These are phyloP conservation scores for Sympetrum striolatum DNA, from an alignment of 2,888 invertebrate species.

Conservation along the genomic window DNA sequence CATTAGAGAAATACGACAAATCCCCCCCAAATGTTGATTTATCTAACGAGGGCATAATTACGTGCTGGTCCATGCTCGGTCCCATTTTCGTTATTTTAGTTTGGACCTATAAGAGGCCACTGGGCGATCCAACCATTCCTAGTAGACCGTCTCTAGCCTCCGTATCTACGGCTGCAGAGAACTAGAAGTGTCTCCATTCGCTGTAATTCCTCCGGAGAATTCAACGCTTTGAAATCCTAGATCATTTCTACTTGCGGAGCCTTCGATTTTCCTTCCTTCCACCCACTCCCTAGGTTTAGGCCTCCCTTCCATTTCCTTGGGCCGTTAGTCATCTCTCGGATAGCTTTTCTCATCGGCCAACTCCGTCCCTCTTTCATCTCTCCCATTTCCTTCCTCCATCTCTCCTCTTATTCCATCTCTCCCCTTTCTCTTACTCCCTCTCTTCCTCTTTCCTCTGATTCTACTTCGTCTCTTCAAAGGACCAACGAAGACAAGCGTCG, in stretches of 20 bases:
- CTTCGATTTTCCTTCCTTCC: not conserved
- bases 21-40: too few species aligned
- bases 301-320: slow-evolving; percentile 29
- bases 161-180: too few species aligned
- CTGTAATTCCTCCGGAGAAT: not conserved
- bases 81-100: too few species aligned
- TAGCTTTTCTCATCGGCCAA: slow-evolving; percentile 18
- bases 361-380: not conserved
- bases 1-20: too few species aligned
- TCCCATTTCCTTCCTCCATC: not conserved
- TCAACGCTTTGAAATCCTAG: not conserved
- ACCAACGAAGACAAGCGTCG: not conserved
- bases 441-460: not conserved
- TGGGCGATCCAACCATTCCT: too few species aligned
- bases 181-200: not conserved
- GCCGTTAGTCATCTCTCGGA: slow-evolving; percentile 40
- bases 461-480: not conserved
- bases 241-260: not conserved
- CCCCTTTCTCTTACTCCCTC: not conserved
- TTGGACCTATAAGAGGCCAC: too few species aligned
- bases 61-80: too few species aligned
- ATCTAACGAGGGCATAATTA: too few species aligned
- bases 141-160: too few species aligned
- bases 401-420: not conserved
- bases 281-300: not conserved